Base-by-base conservation (phyloP, 1,140 invertebrate genomes). In the Drosophila athabasca region DNA sequence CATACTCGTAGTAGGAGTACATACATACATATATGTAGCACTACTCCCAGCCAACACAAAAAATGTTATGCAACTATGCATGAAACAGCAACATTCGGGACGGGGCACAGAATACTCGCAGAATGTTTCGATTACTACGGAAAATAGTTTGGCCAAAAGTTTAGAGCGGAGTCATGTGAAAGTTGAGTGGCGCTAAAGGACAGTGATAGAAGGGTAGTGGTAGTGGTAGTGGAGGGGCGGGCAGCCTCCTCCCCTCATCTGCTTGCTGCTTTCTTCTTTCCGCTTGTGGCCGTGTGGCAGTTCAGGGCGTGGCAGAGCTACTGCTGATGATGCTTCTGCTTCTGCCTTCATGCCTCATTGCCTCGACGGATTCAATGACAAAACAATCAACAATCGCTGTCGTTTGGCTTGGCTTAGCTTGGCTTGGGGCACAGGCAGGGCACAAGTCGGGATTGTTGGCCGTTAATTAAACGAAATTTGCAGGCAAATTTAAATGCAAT, bases 401-500 rank as follows among this genome's bases (percentile, higher is more conserved):
- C 11, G 17, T 26, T 7, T 41, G 44, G 51, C 51, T 72, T 35
- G 52, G 62, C 17, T 19, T 19, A 1, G 17, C 15, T 7, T 41
- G 44, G 51, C 51, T 72, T 35, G 52, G 62, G 68, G 54, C 24
- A 26, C 24, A 26, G 49, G 57, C 72, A 29, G 55, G 64, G 65
- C 75, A 75, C 64, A 72, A 70, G 67, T 52, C 49, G 35, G 57
- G 39, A 73, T 57, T 58, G 54, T 59, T 60, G 51, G 61, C 79
- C 64, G 75, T 88, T 88, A 88, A 88, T 88, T 88, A 83, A 88
- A 79, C 61, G 71, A 88, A 87, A 88, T 88, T 80, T 75, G 75
- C 74, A 79, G 65, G 83, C 83, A 61, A 88, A 88, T 88, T 88
- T 83, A 88, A 88, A 88, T 88, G 83, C 83, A 88, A 88, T 88